Base-by-base conservation (phyloP, 2,113 vertebrate genomes). In the Formicarius rufipectus region DNA sequence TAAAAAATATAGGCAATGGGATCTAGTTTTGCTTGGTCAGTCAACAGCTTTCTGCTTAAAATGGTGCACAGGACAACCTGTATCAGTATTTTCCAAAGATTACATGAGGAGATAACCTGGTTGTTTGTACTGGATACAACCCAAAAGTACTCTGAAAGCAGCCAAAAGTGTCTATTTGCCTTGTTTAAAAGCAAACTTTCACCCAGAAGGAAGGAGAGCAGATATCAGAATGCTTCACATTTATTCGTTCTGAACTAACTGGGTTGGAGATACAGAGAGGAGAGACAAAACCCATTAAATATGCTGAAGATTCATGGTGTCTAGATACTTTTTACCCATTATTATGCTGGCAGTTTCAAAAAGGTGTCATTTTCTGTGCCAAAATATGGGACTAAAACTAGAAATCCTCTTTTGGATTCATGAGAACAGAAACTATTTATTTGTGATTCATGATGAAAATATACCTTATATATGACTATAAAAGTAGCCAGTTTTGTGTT, bases 381-480 rank as follows among this genome's bases (percentile, higher is more conserved):
- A 90, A 93, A 94, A 87, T 92, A 60, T 28, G 58, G 49, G 49
- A 79, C 66, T 93, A 82, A 89, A 93, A 77, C 52, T 56, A 81
- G 87, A 96, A 95, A 95, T 92, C 58, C 50, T 91, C 31, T 93
- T 96, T 96, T 58, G 60, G 69, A 91, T 96, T 95, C 92, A 95
- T 94, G 79, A 93, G 87, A 89, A 95, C 27, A 73, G 69, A 82
- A 96, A 93, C 92, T 90, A 89, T 90, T 88, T 93, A 63, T 96
- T 92, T 90, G 86, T 92, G 90, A 94, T 97, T 95, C 92, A 93
- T 93, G 93, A 82, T 75, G 56, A 96, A 96, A 96, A 89, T 69
- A 91, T n/a, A 92, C 11, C 76, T 72, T 94, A 89, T 93, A 80
- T 92, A 75, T 0, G 12, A 86, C 69, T 62, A 58, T 79, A 92